phyloP scores from a whole-genome alignment of 2,888 invertebrate genomes.

The Apantesis nais region DNA sequence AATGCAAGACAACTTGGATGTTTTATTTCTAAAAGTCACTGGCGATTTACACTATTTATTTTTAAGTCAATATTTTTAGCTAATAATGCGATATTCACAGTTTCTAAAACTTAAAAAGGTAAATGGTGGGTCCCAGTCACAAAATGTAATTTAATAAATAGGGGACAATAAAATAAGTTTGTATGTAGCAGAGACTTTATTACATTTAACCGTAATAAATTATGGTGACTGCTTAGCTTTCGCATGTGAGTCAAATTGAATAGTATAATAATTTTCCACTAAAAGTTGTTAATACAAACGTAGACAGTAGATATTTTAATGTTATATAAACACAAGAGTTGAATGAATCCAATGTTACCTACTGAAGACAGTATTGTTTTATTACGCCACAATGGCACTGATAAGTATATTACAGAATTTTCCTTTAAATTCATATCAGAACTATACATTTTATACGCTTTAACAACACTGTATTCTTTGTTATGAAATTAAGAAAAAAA shows the following conservation, averaged over 20 bases:
- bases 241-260: too few relatives aligned
- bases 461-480: not conserved
- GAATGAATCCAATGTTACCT: constrained; percentile 6
- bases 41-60: not conserved
- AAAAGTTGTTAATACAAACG: not conserved
- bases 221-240: not conserved
- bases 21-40: not conserved
- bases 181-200: not conserved
- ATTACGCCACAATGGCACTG: constrained; percentile 1
- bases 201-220: constrained; percentile 1
- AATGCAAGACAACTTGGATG: not conserved
- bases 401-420: constrained; percentile 1
- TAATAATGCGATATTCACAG: not conserved
- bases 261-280: not conserved
- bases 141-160: not conserved
- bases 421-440: not conserved
- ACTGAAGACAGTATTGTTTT: not conserved
- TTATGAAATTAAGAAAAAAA: not conserved
- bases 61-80: not conserved
- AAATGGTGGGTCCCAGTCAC: not conserved
- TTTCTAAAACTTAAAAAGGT: not conserved
- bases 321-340: constrained; percentile 8
- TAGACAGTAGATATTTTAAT: not conserved
- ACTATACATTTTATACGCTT: not conserved
- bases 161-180: not conserved